Evolutionary conservation across 2,113 vertebrate species (phyloP), one percentile per base, ranked within the genome.

Genomic region (Crotalus horridus): DNA sequence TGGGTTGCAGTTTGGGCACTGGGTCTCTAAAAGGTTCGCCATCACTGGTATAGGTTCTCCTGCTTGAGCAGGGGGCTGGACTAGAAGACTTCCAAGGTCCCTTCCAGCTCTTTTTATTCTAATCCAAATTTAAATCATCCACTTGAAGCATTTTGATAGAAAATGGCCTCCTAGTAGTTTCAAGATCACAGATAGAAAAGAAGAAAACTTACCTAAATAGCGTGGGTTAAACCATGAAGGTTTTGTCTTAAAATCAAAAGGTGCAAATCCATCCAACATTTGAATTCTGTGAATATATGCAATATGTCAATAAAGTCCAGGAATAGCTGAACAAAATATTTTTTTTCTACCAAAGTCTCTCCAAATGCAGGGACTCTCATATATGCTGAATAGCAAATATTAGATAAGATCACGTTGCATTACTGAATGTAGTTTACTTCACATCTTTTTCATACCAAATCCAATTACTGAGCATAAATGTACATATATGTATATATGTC

Each of bases 241-340:
- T 90, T 97, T 97, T 23, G 97, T 98, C 96, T 98, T 98, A 95
- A 98, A 99, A 96, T 99, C 98, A 96, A 98, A 99, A 48, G 98
- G 98, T 96, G 98, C 98, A 91, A 98, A 96, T 93, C 98, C 97
- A 90, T 99, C 97, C 95, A 98, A 96, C 92, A 98, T 97, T 87
- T 98, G 96, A 55, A 98, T 96, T 96, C 98, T 98, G 96, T 91
- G 93, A 94, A 53, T 24, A 61, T 69, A 69, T 90, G 55, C 10
- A 69, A 13, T 17, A 24, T 59, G 55, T 51, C 48, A 55, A 48
- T 10, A 10, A 24, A 53, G 24, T 92, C 69, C 2, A 59, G 59
- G 15, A 2, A 1, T 61, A 46, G 91, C 55, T 24, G 56, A 29
- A 89, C 51, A 61, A 13, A 88, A 29, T 6, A 39, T n/a, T 55